phyloP scores from a whole-genome alignment of 2,113 vertebrate species.

The Notechis scutatus region DNA sequence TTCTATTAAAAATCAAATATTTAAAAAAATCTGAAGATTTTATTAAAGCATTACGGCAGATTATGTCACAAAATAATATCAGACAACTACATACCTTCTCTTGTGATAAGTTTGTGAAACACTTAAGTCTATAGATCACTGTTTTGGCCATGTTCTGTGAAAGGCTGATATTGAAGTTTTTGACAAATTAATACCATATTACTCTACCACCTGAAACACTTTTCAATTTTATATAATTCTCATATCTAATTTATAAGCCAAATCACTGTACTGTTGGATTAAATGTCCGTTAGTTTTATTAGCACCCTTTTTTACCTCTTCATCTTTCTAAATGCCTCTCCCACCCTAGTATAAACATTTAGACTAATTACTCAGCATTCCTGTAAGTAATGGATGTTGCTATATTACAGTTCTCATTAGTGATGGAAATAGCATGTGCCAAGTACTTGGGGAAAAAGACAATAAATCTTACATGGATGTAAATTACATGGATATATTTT shows the following conservation, averaged over 20 bases:
- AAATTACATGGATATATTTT: background rate
- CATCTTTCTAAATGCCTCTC: slow-evolving; percentile 33
- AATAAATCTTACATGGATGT: slow-evolving; percentile 3
- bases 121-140: background rate
- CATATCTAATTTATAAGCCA: background rate
- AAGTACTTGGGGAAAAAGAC: background rate
- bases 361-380: slow-evolving; percentile 32
- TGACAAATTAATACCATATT: background rate
- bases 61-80: background rate
- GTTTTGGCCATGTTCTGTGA: background rate
- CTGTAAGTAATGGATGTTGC: slow-evolving; percentile 28
- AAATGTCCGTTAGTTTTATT: slow-evolving; percentile 9
- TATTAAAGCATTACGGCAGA: background rate
- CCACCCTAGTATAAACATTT: slow-evolving; percentile 6
- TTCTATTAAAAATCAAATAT: background rate
- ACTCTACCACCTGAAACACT: background rate
- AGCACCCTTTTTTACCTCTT: slow-evolving; percentile 5
- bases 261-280: background rate
- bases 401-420: slow-evolving; percentile 9
- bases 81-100: background rate
- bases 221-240: background rate
- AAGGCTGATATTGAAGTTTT: background rate
- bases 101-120: background rate
- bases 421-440: background rate
- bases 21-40: background rate